Evolutionary conservation across 2,113 vertebrate genomes (phyloP).

Genomic region (Nothobranchius furzeri): DNA sequence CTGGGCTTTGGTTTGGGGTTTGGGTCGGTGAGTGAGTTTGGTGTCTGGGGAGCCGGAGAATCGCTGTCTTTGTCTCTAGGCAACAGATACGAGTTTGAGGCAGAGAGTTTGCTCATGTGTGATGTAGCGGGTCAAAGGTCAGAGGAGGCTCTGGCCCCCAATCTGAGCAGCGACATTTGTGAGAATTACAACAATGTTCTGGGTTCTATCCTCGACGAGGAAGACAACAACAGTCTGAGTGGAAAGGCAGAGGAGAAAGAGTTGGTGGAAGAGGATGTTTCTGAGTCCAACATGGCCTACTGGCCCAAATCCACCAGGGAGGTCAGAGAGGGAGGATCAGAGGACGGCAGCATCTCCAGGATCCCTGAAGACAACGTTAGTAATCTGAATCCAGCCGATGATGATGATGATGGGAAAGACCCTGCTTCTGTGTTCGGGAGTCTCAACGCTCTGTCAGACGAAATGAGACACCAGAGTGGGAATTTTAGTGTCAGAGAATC

Average conservation of each 20-base stretch:
- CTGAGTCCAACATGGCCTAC: conserved; percentile 71
- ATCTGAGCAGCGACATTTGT: conserved; percentile 45
- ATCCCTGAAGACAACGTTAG: conserved; percentile 75
- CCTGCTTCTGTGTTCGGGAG: conserved; percentile 59
- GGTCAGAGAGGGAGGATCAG: conserved; percentile 78
- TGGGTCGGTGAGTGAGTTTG: conserved; percentile 48
- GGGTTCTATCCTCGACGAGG: conserved; percentile 59
- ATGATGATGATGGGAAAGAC: conserved; percentile 44
- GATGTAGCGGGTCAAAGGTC: conserved; percentile 64
- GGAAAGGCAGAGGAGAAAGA: conserved; percentile 66
- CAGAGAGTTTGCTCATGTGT: conserved; percentile 75
- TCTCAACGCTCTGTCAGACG: conserved; percentile 80
- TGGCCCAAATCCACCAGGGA: conserved; percentile 78
- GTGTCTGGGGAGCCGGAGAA: conserved; percentile 67
- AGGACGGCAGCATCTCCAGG: conserved; percentile 67
- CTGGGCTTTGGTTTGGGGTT: conserved; percentile 50
- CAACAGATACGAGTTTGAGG: conserved; percentile 71
- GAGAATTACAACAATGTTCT: conserved; percentile 57
- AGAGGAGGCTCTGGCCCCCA: conserved; percentile 48
- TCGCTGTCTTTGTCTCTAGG: conserved; percentile 67
- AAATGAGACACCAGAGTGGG: conserved; percentile 61
- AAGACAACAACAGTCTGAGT: conserved; percentile 72
- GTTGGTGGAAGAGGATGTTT: conserved; percentile 39
- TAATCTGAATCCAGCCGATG: conserved; percentile 72
- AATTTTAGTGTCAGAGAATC: conserved; percentile 66